Base-by-base conservation (phyloP, 2,888 invertebrate species). In the Drosophila colorata region DNA sequence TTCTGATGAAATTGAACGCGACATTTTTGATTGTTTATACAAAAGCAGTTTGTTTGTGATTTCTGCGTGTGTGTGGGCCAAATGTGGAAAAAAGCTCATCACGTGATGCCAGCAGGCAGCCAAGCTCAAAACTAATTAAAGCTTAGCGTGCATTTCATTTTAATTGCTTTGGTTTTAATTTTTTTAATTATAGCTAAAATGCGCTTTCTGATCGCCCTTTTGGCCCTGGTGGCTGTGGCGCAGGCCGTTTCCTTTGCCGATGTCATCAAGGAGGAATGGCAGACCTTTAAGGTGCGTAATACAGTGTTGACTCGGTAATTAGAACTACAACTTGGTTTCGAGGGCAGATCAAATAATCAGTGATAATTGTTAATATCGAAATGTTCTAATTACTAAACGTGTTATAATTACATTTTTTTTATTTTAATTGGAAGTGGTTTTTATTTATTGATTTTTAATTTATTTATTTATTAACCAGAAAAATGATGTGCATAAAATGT, bases 201-300 rank as follows among this genome's bases (percentile, higher is more conserved):
- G 90, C 90, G 88, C 77, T 71, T 77, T 61, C 67, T 90, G 48
- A 18, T 78, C 23, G 73, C 82, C 20, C 72, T 89, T 28, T 67
- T 91, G 63, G 87, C 85, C 72, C 74, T 91, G 63, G 81, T 94
- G 78, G 94, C 94, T 69, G 93, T 93, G 2, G 93, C 93, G 33
- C 94, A 94, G 53, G 95, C 96, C 4, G 94, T 96, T 48, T 95
- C 95, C 61, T 94, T 96, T 88, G 93, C 94, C 76, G 96, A 97
- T 85, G 93, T 97, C 69, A 93, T 96, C 51, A 93, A 93, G 74
- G 95, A 96, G 90, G 96, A 96, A 92, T 96, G 96, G 96, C 92
- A 92, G n/a, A 93, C 95, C 0, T 96, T 94, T 90, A 96, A 96
- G 95, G 96, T 96, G 93, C 91, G 89, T 83, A 63, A 68, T 23